Conservation (phyloP, 1,140 invertebrate genomes). For the Pseudomyrmex pallidus region DNA sequence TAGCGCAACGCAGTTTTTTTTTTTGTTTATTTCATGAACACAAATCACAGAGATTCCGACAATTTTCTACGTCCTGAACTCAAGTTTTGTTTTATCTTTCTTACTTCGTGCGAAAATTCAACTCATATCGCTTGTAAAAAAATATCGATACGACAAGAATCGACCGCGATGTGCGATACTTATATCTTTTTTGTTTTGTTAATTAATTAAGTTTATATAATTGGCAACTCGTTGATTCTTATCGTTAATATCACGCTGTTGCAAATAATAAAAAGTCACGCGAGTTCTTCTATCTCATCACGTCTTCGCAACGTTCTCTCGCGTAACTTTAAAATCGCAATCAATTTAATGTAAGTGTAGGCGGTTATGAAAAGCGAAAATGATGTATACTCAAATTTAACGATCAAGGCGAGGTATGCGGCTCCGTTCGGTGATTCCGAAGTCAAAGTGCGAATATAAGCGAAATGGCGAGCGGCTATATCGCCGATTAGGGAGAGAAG, state of each 20-base stretch:
- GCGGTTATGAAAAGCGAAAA: not conserved
- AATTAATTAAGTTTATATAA: not conserved
- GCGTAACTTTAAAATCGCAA: not conserved
- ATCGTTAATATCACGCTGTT: conserved; percentile 46
- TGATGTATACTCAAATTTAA: not conserved
- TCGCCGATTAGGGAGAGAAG: conserved; percentile 26
- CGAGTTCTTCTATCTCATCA: not conserved
- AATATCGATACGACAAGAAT: conserved; percentile 26
- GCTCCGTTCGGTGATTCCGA: conserved; percentile 17
- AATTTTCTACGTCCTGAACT: conserved; percentile 9
- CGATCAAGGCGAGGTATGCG: not conserved
- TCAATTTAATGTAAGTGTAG: not conserved
- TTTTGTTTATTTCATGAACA: conserved; percentile 2
- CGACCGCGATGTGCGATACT: conserved; percentile 2
- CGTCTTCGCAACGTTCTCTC: not conserved
- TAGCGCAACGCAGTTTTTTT: not conserved
- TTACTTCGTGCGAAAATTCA: conserved; percentile 12
- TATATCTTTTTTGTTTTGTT: not conserved
- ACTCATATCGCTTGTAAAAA: conserved; percentile 7
- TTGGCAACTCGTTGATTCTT: conserved; percentile 51
- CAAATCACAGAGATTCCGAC: not conserved
- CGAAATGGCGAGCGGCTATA: conserved; percentile 15
- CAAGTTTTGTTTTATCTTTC: not conserved
- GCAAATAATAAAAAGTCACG: conserved; percentile 5
- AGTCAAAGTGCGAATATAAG: conserved; percentile 4